phyloP scores from a whole-genome alignment of 2,113 vertebrate species.

The Sinocyclocheilus rhinocerous region DNA sequence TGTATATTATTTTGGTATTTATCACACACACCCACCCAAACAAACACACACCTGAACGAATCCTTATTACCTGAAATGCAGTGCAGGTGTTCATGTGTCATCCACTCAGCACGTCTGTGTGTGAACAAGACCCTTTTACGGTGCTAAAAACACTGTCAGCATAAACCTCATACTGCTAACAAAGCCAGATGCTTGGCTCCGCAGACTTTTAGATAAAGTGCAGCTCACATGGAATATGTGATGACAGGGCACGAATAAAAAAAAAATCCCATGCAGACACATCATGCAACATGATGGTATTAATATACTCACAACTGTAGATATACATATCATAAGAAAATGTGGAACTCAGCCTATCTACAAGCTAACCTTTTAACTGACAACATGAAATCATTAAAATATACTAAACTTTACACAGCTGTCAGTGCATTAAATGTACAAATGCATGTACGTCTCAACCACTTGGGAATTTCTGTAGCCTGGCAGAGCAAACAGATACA shows the following conservation, averaged over 20 bases:
- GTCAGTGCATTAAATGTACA: not conserved
- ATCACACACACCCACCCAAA: not conserved
- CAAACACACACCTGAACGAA: conserved; percentile 17
- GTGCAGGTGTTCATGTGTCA: conserved; percentile 29
- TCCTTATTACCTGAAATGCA: conserved; percentile 28
- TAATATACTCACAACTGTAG: not conserved
- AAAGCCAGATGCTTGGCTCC: conserved; percentile 29
- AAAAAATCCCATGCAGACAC: not conserved
- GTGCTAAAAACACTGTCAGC: conserved; percentile 35
- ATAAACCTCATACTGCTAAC: conserved; percentile 42
- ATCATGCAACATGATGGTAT: conserved; percentile 2
- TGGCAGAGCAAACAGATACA: conserved; percentile 23
- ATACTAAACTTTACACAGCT: not conserved
- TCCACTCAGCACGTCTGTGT: conserved; percentile 42
- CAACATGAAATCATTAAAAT: not conserved
- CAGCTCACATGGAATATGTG: conserved; percentile 36
- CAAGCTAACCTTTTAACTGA: not conserved
- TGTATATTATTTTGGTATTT: not conserved
- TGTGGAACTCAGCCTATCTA: not conserved
- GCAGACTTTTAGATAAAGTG: conserved; percentile 32
- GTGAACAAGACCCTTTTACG: conserved; percentile 35
- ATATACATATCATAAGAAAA: not conserved
- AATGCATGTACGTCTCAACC: not conserved
- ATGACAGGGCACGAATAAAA: conserved; percentile 19
- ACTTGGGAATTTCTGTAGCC: not conserved